A percentile compares a stretch with the other conserved stretches of the same genome.
phyloP scores from a whole-genome alignment of 1,140 invertebrate genomes.

The Frieseomelitta varia region DNA sequence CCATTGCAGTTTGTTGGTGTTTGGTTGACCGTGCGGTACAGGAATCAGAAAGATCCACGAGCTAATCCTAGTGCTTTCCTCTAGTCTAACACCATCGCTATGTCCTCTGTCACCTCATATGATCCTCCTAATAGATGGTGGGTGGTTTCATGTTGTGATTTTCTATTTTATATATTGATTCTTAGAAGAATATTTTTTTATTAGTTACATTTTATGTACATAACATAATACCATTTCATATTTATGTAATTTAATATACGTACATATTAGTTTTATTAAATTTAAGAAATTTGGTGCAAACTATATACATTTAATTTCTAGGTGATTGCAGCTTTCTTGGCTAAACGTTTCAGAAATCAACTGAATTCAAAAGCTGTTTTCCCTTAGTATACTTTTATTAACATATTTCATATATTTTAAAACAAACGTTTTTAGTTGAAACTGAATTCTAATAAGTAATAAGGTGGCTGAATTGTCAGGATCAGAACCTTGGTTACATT shows the following conservation, averaged over 20 bases:
- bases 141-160: constrained; percentile 75
- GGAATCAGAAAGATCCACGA: constrained; percentile 98
- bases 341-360: constrained; percentile 89
- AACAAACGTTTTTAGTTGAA: constrained; percentile 14
- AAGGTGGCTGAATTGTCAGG: neutral
- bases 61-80: constrained; percentile 98
- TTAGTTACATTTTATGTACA: constrained; percentile 4
- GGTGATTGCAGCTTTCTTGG: constrained; percentile 89
- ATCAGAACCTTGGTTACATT: neutral
- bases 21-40: constrained; percentile 97
- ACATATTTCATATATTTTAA: constrained; percentile 34
- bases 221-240: neutral
- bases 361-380: constrained; percentile 88
- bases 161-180: constrained; percentile 43
- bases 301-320: constrained; percentile 74
- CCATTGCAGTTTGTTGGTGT: constrained; percentile 96
- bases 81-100: constrained; percentile 85
- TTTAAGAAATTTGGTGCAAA: constrained; percentile 1
- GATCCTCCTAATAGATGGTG: constrained; percentile 80
- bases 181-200: constrained; percentile 12
- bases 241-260: neutral
- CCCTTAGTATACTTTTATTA: constrained; percentile 84
- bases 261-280: neutral
- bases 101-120: constrained; percentile 79
- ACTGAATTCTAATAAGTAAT: neutral